Base-by-base conservation (phyloP, 2,888 invertebrate species). In the Cephus sareptanus region DNA sequence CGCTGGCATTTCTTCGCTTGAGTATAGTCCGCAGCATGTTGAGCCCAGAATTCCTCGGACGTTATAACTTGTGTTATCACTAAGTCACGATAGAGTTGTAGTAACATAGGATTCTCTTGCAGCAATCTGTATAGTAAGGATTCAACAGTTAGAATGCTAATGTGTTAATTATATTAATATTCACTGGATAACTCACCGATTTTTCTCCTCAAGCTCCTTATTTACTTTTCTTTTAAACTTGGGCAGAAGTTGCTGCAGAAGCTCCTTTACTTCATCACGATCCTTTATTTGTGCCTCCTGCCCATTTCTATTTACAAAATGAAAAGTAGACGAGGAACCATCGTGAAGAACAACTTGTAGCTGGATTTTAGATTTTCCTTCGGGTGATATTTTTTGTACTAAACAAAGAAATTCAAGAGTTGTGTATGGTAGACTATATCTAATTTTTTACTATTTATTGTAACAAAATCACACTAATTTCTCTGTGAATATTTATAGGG, bases 1-100 rank as follows among this genome's bases (percentile, higher is more conserved):
- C 95, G 95, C 85, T 95, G 94, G 86, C 94, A 94, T 89, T 94
- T 94, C 81, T 95, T 95, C 84, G 95, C 95, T 82, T 94, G 92
- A 0, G 96, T 95, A 90, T 97, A 96, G 84, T 95, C 94, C 6
- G 94, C 92, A 69, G 97, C 97, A 88, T 98, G 97, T 83, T 96
- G 96, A 75, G 96, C 94, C 99, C 99, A 99, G 93, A 99, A 99
- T 91, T 99, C 99, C 90, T 99, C 99, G 77, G 99, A 96, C 73
- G 97, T 96, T 84, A 99, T 95, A 71, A 99, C 97, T 92, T 98
- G 97, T 70, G 98, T 97, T 91, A 98, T 98, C 30, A 99, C 99
- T 87, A 99, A 94, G 92, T 99, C 99, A 92, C 97, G 97, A 92
- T 99, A 99, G 81, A 99, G 93, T 93, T 98, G 97, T 88, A 98